Evolutionary conservation across 1,140 invertebrate genomes (phyloP).

Genomic region (Drosophila suzukii): DNA sequence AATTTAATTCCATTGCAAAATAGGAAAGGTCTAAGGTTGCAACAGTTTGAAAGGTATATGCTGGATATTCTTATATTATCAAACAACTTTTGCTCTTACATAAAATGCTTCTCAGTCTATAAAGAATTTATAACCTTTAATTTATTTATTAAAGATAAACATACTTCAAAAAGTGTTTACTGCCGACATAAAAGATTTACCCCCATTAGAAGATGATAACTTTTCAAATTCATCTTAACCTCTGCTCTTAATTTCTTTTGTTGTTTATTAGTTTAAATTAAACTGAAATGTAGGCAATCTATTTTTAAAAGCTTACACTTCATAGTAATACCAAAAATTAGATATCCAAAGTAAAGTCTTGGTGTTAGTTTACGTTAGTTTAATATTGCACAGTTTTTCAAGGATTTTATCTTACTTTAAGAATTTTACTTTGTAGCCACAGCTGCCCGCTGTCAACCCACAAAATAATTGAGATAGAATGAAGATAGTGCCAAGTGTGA

Average conservation of each 20-base stretch:
- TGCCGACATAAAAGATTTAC: background rate
- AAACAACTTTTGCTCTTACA: background rate
- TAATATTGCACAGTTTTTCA: too few species aligned
- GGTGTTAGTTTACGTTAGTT: too few species aligned
- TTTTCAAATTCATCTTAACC: too few species aligned
- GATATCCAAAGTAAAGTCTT: too few species aligned
- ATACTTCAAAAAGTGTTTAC: background rate
- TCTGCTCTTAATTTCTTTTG: too few species aligned
- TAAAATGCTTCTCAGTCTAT: background rate
- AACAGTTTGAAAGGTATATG: background rate
- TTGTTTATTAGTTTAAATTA: too few species aligned
- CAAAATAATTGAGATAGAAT: constrained; percentile 11
- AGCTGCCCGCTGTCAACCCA: too few species aligned
- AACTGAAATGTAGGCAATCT: too few species aligned
- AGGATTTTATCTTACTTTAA: background rate
- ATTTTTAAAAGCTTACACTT: too few species aligned
- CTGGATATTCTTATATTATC: background rate
- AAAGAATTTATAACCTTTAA: background rate
- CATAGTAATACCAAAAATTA: too few species aligned
- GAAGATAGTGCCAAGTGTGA: constrained; percentile 22
- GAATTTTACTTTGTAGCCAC: background rate
- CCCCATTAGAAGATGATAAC: background rate
- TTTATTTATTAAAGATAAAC: background rate
- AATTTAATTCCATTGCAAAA: background rate
- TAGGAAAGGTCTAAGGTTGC: background rate